phyloP scores from a whole-genome alignment of 2,113 vertebrate species.

The Forbesichthys agassizii region DNA sequence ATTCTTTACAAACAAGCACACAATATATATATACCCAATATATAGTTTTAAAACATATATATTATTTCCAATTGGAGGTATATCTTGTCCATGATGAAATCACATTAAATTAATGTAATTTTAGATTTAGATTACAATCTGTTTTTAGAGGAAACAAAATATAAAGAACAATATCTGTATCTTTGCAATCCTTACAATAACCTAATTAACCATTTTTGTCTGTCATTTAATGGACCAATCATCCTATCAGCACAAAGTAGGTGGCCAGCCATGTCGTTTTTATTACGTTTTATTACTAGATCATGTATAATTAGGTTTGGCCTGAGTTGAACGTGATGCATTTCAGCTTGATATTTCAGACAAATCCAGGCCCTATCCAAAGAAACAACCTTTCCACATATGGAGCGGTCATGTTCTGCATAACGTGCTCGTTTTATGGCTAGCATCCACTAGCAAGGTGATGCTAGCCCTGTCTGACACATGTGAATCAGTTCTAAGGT shows the following conservation, averaged over 20 bases:
- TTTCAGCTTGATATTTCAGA: constrained; percentile 13
- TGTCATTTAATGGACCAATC: background rate
- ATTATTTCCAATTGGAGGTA: no score
- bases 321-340: background rate
- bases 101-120: no score
- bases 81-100: no score
- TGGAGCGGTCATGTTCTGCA: constrained; percentile 42
- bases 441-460: constrained; percentile 26
- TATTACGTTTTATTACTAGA: background rate
- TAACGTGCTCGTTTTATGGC: constrained; percentile 12
- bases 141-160: no score
- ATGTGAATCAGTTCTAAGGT: constrained; percentile 44
- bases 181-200: no score
- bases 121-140: no score
- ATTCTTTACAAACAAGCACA: no score
- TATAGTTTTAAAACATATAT: no score
- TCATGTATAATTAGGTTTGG: constrained; percentile 19
- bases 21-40: no score
- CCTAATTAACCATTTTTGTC: background rate
- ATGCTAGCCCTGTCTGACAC: constrained; percentile 2
- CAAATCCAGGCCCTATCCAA: constrained; percentile 10
- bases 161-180: no score
- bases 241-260: background rate
- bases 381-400: constrained; percentile 25
- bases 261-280: background rate